Evolutionary conservation across 1,140 invertebrate species (phyloP).

Genomic region (Temnothorax curvispinosus): DNA sequence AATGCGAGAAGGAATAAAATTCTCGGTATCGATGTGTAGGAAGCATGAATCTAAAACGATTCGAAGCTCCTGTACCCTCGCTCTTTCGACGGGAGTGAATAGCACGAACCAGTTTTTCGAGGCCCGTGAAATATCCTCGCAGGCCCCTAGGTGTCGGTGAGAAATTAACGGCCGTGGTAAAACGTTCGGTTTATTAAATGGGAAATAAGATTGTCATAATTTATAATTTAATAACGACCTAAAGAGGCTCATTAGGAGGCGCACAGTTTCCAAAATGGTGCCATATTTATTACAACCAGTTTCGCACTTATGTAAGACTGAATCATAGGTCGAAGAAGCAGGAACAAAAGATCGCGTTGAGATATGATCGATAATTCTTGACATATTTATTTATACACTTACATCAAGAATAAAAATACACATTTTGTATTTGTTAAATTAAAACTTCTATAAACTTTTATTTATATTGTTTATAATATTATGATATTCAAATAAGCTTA

Average conservation of each 20-base stretch:
- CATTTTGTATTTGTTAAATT: not conserved
- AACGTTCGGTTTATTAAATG: conserved; percentile 81
- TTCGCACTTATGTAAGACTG: conserved; percentile 46
- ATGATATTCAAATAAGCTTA: not conserved
- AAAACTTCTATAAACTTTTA: not conserved
- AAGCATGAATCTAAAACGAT: conserved; percentile 33
- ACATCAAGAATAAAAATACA: too few relatives aligned
- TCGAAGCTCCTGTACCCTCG: conserved; percentile 8
- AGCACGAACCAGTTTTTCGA: conserved; percentile 52
- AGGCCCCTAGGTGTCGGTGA: conserved; percentile 74
- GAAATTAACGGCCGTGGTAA: conserved; percentile 79
- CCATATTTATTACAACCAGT: conserved; percentile 81
- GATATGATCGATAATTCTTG: not conserved
- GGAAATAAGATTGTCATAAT: conserved; percentile 82
- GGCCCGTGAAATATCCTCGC: conserved; percentile 4
- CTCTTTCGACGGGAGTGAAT: conserved; percentile 12
- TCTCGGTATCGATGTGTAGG: conserved; percentile 18
- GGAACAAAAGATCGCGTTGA: not conserved
- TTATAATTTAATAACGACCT: conserved; percentile 84
- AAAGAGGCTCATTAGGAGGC: conserved; percentile 81
- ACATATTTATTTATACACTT: not conserved
- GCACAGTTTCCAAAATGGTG: conserved; percentile 79
- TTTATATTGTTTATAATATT: not conserved
- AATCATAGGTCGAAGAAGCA: not conserved
- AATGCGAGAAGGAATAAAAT: not conserved